phyloP scores from a whole-genome alignment of 2,113 vertebrate genomes.

The Murina feae region DNA sequence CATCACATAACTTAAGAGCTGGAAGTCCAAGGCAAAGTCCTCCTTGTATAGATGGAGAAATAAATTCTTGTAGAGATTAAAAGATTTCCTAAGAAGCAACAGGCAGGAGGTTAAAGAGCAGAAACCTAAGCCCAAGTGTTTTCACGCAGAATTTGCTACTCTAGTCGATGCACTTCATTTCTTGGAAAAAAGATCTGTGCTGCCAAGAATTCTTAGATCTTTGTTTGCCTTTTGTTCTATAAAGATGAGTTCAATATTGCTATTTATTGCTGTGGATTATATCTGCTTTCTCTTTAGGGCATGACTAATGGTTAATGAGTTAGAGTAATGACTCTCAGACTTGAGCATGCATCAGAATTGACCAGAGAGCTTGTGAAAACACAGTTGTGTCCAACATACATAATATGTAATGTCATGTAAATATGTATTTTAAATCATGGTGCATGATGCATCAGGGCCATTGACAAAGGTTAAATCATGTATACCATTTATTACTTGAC shows the following conservation, averaged over 20 bases:
- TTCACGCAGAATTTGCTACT: background rate
- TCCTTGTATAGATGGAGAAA: background rate
- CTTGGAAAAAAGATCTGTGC: background rate
- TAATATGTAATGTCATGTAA: background rate
- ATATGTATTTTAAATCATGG: background rate
- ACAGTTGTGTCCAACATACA: background rate
- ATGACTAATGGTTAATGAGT: background rate
- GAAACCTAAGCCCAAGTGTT: background rate
- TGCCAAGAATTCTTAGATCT: conserved; percentile 35
- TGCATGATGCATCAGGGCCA: background rate
- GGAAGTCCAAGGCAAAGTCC: background rate
- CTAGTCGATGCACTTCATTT: background rate
- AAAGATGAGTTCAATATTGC: background rate
- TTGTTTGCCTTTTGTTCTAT: background rate
- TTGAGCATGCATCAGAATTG: background rate
- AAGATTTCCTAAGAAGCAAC: background rate
- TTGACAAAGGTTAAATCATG: background rate
- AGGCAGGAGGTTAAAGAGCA: background rate
- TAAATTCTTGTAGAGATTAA: background rate
- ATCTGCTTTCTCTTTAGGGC: background rate
- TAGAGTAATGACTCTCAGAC: background rate
- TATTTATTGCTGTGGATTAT: background rate
- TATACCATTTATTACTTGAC: background rate
- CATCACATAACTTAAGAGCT: background rate
- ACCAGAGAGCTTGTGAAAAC: background rate